These are phyloP conservation scores for Seriola aureovittata DNA, from an alignment of 2,113 vertebrate genomes.

Conservation along the genomic window DNA sequence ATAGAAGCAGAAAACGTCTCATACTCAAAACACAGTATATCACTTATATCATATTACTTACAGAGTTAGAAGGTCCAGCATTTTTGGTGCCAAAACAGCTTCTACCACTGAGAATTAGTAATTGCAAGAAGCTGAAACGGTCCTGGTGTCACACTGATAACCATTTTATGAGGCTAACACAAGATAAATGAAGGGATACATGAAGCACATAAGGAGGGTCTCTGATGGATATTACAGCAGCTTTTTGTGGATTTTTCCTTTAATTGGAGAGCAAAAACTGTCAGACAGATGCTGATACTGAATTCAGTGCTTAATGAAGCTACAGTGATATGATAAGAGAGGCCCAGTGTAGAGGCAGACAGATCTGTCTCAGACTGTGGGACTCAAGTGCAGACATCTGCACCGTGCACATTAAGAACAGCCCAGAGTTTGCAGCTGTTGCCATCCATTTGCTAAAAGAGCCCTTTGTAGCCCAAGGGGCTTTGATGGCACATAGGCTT, in stretches of 20 bases:
- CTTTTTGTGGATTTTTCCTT: conserved; percentile 20
- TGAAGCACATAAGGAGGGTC: neutral
- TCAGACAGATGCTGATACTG: conserved; percentile 59
- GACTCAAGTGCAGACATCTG: conserved; percentile 74
- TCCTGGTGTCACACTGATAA: neutral
- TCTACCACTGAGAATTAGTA: neutral
- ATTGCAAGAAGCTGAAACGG: neutral
- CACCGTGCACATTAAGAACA: conserved; percentile 68
- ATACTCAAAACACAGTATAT: neutral
- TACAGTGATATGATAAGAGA: conserved; percentile 63
- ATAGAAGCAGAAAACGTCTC: neutral
- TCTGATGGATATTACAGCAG: conserved; percentile 12
- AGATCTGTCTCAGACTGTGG: conserved; percentile 74
- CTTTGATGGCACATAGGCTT: conserved; percentile 80
- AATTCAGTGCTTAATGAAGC: conserved; percentile 66
- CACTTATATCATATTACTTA: neutral
- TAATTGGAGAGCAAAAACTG: conserved; percentile 53
- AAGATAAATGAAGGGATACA: conserved; percentile 2
- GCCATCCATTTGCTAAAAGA: conserved; percentile 78
- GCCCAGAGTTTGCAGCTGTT: conserved; percentile 81
- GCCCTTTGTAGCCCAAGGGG: conserved; percentile 73
- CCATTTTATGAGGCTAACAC: neutral
- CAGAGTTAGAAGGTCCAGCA: neutral
- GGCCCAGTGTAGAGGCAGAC: conserved; percentile 62
- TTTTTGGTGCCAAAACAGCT: neutral